Evolutionary conservation across 1,140 invertebrate species (phyloP), one percentile per base, ranked within the genome.

Genomic region (Heliconius hewitsoni): DNA sequence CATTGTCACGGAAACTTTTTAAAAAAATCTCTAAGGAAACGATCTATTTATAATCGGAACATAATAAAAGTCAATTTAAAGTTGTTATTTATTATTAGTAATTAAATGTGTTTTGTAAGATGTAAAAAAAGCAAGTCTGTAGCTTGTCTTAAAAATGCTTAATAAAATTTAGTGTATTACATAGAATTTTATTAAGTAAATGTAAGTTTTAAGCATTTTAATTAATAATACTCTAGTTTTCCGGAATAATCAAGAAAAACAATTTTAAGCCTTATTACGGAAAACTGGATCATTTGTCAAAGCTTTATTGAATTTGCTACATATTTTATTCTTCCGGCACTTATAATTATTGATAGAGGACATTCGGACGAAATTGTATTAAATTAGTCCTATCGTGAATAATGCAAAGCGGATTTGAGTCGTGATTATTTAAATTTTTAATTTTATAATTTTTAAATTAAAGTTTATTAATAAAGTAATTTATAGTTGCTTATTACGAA

Each of bases 301-400:
- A 66, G 11, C 27, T 66, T 66, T 66, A n/a, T 66, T 27, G 13
- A 66, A 66, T 66, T 30, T 30, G 60, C 23, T 66, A 13, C 30
- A 66, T 30, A 66, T 30, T 30, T 30, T 30, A 30, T 13, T 66
- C 60, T 66, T 66, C 60, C 60, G 60, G 60, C 60, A 66, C 27
- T 30, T 66, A 66, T 66, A 66, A 66, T 57, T 57, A 57, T 66
- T 66, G 60, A 66, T 66, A 66, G 60, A 66, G 60, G 60, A 66
- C 60, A 66, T 66, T 66, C 60, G 60, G 23, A 66, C 60, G 60
- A 66, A 66, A 27, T 16, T 30, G 60, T 66, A 66, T 66, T 18
- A 66, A 66, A 66, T 66, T 66, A 66, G 60, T 66, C 23, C 60
- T 66, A 66, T 30, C 23, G 9, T 66, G 27, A 66, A 66, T 66